phyloP scores from a whole-genome alignment of 1,140 invertebrate genomes.

The Eriocheir sinensis region DNA sequence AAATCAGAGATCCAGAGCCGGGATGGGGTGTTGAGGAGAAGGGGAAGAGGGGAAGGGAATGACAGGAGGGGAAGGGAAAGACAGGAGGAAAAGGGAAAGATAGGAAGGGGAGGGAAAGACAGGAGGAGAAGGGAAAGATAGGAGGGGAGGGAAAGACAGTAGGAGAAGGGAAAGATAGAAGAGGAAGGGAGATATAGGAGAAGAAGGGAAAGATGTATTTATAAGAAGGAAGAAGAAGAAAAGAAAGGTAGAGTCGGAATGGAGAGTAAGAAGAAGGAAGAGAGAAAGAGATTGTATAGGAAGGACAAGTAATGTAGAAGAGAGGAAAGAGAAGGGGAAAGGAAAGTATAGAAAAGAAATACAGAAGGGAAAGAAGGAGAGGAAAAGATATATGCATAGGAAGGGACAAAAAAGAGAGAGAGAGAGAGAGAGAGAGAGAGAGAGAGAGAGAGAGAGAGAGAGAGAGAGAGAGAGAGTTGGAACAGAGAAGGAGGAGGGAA shows the following conservation, averaged over 20 bases:
- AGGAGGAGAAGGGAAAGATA: neutral
- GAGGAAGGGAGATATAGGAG: neutral
- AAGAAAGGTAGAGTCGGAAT: too few species aligned
- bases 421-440: neutral
- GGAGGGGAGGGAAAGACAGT: neutral
- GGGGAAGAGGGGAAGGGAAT: too few species aligned
- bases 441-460: neutral
- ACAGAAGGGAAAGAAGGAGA: too few species aligned
- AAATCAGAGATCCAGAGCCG: neutral
- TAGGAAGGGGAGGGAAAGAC: neutral
- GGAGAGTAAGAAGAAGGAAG: too few species aligned
- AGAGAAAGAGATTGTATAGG: too few species aligned
- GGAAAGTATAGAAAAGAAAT: too few species aligned
- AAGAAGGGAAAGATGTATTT: neutral
- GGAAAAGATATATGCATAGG: too few species aligned
- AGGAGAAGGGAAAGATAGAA: neutral
- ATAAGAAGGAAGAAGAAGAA: too few species aligned
- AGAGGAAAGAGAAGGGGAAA: too few species aligned
- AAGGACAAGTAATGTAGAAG: too few species aligned
- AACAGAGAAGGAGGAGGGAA: neutral
- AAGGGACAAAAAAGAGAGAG: neutral
- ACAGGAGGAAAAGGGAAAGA: neutral
- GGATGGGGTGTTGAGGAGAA: neutral
- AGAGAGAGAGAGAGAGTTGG: neutral
- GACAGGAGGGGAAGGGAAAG: neutral